A percentile compares a stretch with the other conserved stretches of the same genome.
These are phyloP conservation scores for Napeogenes sylphis DNA, from an alignment of 2,888 invertebrate genomes.

Conservation along the genomic window DNA sequence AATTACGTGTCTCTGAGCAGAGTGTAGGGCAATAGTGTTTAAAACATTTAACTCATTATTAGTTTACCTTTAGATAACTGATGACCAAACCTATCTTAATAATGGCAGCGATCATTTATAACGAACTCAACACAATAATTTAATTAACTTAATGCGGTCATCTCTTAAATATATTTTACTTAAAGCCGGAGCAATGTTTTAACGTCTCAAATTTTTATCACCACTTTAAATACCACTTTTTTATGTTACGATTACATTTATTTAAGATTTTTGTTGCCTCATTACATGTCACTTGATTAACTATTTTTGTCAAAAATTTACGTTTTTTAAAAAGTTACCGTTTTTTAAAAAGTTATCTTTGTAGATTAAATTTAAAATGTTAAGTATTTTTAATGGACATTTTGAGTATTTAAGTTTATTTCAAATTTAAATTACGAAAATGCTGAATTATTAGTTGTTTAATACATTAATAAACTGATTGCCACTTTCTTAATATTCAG, in stretches of 20 bases:
- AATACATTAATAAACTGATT: no score
- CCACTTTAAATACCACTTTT: constrained; percentile 8
- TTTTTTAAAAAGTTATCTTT: not conserved
- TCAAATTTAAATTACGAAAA: no score
- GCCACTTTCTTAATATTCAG: no score
- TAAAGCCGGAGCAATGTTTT: constrained; percentile 15
- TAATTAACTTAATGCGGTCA: no score
- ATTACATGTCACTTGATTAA: constrained; percentile 2
- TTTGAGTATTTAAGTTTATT: no score
- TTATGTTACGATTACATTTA: constrained; percentile 8
- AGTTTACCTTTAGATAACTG: not conserved
- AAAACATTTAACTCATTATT: no score
- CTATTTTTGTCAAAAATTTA: not conserved
- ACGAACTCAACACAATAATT: not conserved
- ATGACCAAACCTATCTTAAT: not conserved
- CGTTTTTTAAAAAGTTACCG: not conserved
- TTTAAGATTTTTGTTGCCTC: constrained; percentile 7
- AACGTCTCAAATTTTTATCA: constrained; percentile 26
- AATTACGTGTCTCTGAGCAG: not conserved
- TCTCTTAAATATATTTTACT: constrained; percentile 9
- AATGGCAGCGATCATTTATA: not conserved
- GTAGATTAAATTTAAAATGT: not conserved
- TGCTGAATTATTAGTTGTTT: no score
- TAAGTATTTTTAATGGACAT: no score
- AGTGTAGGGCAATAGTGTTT: no score